Evolutionary conservation across 2,888 invertebrate genomes (phyloP).

Genomic region (Bellardia pandia): DNA sequence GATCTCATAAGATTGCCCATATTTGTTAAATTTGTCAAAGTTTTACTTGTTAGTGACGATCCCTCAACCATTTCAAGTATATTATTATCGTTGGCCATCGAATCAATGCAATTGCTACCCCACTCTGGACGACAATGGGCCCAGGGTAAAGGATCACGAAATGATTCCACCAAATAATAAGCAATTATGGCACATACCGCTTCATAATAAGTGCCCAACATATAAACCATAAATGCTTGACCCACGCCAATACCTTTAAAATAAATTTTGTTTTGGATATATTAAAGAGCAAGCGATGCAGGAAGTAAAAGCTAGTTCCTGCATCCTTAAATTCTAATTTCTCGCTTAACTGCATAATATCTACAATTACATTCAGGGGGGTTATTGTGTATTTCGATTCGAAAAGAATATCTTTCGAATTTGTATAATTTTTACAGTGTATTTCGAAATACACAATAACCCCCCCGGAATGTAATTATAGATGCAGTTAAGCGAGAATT

Average conservation of each 20-base stretch:
- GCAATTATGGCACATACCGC: conserved; percentile 86
- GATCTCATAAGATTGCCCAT: conserved; percentile 18
- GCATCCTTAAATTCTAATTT: too few species aligned
- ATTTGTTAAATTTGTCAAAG: conserved; percentile 55
- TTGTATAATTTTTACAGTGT: too few species aligned
- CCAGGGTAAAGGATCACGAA: conserved; percentile 87
- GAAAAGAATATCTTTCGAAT: too few species aligned
- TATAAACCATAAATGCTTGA: conserved; percentile 85
- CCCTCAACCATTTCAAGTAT: conserved; percentile 46
- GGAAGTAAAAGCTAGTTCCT: not conserved
- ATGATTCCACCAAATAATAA: conserved; percentile 87
- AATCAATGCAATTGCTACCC: conserved; percentile 84
- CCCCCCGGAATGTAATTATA: too few species aligned
- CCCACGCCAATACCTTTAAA: conserved; percentile 86
- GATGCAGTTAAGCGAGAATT: too few species aligned
- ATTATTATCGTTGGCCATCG: conserved; percentile 72
- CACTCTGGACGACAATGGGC: conserved; percentile 86
- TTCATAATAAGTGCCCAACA: conserved; percentile 88
- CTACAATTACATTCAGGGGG: too few species aligned
- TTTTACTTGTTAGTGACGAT: conserved; percentile 25
- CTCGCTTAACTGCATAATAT: too few species aligned
- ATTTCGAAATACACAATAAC: too few species aligned
- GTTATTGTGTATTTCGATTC: too few species aligned
- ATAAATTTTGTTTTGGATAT: conserved; percentile 15
- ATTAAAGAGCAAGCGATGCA: not conserved